These are phyloP conservation scores for Cistogaster globosa DNA, from an alignment of 2,888 invertebrate genomes.

Conservation along the genomic window DNA sequence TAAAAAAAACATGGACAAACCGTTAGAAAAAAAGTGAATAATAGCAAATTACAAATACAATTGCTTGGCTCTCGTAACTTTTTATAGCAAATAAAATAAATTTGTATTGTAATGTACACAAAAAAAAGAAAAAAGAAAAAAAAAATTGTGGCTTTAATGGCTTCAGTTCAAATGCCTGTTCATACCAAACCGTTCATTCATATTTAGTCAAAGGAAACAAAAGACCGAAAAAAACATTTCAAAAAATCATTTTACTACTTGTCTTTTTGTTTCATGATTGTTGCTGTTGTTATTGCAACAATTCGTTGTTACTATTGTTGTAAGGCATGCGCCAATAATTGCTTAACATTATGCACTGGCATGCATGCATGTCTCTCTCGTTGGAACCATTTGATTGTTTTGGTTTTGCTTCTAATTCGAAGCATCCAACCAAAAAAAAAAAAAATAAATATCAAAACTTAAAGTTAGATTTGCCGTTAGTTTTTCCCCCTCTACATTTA, in stretches of 20 bases:
- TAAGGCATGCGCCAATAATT: slow-evolving; percentile 68
- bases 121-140: slow-evolving; percentile 14
- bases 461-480: slow-evolving; percentile 55
- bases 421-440: slow-evolving; percentile 58
- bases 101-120: slow-evolving; percentile 1
- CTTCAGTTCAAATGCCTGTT: slow-evolving; percentile 42
- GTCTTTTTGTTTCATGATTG: slow-evolving; percentile 41
- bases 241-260: slow-evolving; percentile 63
- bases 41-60: slow-evolving; percentile 11
- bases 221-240: slow-evolving; percentile 45
- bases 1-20: slow-evolving; percentile 11
- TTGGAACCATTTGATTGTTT: slow-evolving; percentile 37
- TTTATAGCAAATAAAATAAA: slow-evolving; percentile 52
- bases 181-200: slow-evolving; percentile 52
- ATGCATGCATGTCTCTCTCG: slow-evolving; percentile 55
- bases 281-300: slow-evolving; percentile 13
- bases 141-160: slow-evolving; percentile 35
- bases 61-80: slow-evolving; percentile 29
- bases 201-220: slow-evolving; percentile 59
- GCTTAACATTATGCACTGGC: slow-evolving; percentile 68
- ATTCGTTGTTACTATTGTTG: slow-evolving; percentile 43
- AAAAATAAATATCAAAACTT: slow-evolving; percentile 16
- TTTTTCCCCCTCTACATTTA: neutral
- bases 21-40: neutral
- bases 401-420: slow-evolving; percentile 31